phyloP scores from a whole-genome alignment of 2,888 invertebrate genomes.

The Parochlus steinenii region DNA sequence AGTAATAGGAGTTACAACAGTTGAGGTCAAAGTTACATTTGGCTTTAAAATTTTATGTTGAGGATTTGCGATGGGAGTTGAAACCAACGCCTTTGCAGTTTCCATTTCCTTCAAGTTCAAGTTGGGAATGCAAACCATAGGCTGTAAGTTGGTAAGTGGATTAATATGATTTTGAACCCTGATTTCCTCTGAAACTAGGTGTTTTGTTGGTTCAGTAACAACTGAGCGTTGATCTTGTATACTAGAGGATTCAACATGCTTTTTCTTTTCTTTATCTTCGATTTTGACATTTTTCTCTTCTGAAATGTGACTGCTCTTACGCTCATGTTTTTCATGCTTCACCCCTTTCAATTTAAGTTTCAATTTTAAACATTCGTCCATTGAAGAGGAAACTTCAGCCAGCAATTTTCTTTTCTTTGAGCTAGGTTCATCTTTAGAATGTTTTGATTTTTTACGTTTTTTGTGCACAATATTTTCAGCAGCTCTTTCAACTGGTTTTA shows the following conservation, averaged over 20 bases:
- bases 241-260: too few species aligned
- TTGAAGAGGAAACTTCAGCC: slow-evolving; percentile 34
- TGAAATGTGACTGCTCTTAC: slow-evolving; percentile 10
- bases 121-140: slow-evolving; percentile 12
- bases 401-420: slow-evolving; percentile 33
- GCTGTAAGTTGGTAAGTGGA: too few species aligned
- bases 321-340: slow-evolving; percentile 26
- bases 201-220: slow-evolving; percentile 4
- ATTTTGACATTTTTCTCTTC: too few species aligned
- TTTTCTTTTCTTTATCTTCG: too few species aligned
- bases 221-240: too few species aligned
- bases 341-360: slow-evolving; percentile 34
- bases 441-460: slow-evolving; percentile 38
- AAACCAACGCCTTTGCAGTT: not conserved
- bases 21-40: too few species aligned
- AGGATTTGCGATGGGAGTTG: too few species aligned
- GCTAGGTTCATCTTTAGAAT: slow-evolving; percentile 33
- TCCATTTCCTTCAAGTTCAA: slow-evolving; percentile 8
- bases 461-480: slow-evolving; percentile 25
- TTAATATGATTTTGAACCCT: too few species aligned
- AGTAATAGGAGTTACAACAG: too few species aligned
- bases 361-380: slow-evolving; percentile 34
- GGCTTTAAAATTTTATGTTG: too few species aligned
- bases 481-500: slow-evolving; percentile 24
- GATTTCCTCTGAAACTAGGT: slow-evolving; percentile 11